These are phyloP conservation scores for Heliconius hewitsoni DNA, from an alignment of 1,140 invertebrate genomes.

Conservation along the genomic window DNA sequence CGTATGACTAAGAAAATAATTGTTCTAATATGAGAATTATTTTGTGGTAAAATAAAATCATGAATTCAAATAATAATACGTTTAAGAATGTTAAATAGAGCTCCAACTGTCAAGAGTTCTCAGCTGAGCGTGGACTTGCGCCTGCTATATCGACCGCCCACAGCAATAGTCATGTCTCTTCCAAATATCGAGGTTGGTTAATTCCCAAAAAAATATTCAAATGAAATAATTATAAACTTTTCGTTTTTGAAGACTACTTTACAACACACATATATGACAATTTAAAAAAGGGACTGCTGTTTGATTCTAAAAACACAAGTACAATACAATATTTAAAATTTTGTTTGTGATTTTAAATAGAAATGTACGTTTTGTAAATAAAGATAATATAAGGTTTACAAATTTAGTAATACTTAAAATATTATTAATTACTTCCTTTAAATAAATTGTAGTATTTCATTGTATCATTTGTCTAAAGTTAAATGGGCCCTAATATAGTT, in stretches of 20 bases:
- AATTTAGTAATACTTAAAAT: too few relatives aligned
- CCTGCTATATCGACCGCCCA: conserved; percentile 70
- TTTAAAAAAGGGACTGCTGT: too few relatives aligned
- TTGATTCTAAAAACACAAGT: not conserved
- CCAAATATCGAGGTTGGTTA: conserved; percentile 41
- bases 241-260: not conserved
- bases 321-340: too few relatives aligned
- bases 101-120: conserved; percentile 53
- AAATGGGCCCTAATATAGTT: not conserved
- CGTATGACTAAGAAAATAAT: too few relatives aligned
- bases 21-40: too few relatives aligned
- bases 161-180: conserved; percentile 43
- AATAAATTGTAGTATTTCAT: not conserved
- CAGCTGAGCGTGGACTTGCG: conserved; percentile 65
- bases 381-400: too few relatives aligned
- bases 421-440: too few relatives aligned
- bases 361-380: too few relatives aligned
- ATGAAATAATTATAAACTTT: not conserved
- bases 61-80: not conserved
- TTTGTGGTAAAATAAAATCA: not conserved
- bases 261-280: too few relatives aligned
- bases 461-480: not conserved
- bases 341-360: too few relatives aligned
- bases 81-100: not conserved
- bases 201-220: not conserved